phyloP scores from a whole-genome alignment of 2,888 invertebrate genomes.

The Nephrotoma guestfalica region DNA sequence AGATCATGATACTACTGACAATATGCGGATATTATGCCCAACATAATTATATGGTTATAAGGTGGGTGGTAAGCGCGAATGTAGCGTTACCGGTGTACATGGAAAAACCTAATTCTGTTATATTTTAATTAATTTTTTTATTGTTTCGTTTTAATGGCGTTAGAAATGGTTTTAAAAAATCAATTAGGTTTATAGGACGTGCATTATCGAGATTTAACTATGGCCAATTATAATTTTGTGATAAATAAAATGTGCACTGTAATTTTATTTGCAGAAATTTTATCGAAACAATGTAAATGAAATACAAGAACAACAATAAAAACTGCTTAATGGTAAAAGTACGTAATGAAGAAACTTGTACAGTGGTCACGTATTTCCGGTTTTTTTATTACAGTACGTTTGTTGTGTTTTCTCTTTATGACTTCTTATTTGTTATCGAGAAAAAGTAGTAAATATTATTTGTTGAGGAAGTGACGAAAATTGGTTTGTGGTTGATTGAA shows the following conservation, averaged over 20 bases:
- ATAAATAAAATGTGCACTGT: neutral
- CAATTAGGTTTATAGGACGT: neutral
- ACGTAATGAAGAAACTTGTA: neutral
- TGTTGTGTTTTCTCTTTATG: neutral
- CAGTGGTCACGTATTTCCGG: conserved; percentile 1
- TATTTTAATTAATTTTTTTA: neutral
- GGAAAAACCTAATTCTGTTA: neutral
- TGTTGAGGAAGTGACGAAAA: neutral
- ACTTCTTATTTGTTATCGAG: neutral
- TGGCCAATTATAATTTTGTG: neutral
- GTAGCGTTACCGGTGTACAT: neutral
- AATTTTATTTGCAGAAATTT: neutral
- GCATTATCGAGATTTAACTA: neutral
- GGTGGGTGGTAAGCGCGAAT: neutral
- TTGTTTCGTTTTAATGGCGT: neutral
- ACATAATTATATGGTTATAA: neutral
- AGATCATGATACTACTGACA: neutral
- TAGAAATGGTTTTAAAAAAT: neutral
- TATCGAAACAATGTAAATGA: neutral
- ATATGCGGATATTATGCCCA: neutral
- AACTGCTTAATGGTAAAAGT: neutral
- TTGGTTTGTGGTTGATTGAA: neutral
- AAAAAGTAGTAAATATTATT: neutral
- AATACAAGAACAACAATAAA: neutral
- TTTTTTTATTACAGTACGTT: neutral